These are phyloP conservation scores for Apamea crenata DNA, from an alignment of 2,888 invertebrate species.

Conservation along the genomic window DNA sequence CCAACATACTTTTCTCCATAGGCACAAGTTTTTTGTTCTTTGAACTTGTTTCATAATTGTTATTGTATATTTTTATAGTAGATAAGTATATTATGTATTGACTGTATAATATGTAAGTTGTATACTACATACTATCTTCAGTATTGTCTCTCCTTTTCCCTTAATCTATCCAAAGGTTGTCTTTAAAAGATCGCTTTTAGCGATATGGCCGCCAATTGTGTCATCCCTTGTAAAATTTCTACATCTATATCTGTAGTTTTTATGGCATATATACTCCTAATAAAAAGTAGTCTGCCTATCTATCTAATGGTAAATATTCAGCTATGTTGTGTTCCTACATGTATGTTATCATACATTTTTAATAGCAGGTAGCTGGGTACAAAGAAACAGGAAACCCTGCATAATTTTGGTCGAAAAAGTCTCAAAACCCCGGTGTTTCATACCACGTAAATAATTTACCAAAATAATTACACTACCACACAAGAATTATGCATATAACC, in stretches of 20 bases:
- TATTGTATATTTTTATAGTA: too few species aligned
- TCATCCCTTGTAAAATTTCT: background rate
- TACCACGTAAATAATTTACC: background rate
- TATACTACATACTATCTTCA: too few species aligned
- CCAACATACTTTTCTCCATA: background rate
- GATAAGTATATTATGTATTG: too few species aligned
- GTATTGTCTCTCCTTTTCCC: background rate
- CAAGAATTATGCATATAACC: slow-evolving; percentile 9
- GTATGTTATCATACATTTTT: background rate
- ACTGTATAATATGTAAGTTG: too few species aligned
- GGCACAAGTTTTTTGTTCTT: too few species aligned
- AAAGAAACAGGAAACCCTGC: background rate
- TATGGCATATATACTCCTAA: background rate
- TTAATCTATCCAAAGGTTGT: background rate
- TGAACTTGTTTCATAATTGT: too few species aligned
- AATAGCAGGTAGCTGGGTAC: background rate
- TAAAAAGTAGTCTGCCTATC: background rate
- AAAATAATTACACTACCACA: slow-evolving; percentile 17
- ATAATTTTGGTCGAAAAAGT: too few species aligned
- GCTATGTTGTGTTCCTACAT: background rate
- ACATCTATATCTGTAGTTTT: background rate
- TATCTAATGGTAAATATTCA: background rate
- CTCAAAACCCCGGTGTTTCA: background rate
- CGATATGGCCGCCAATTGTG: background rate
- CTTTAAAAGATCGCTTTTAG: background rate